Evolutionary conservation across 2,113 vertebrate genomes (phyloP).

Genomic region (Hippoglossus stenolepis): DNA sequence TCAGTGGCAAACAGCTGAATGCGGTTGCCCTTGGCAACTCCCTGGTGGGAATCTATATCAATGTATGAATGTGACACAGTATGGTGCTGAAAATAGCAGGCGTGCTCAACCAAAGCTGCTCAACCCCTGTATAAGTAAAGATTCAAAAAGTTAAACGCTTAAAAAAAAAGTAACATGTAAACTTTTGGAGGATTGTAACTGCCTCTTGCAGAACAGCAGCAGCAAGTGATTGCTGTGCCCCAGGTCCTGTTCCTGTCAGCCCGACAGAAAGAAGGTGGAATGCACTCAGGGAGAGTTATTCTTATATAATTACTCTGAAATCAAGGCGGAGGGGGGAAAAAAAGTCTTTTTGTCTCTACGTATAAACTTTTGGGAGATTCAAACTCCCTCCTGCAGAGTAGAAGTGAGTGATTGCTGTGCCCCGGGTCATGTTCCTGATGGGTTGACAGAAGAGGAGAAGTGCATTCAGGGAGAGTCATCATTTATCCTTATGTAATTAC

Average conservation of each 20-base stretch:
- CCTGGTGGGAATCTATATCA: slow-evolving; percentile 47
- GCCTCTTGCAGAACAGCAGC: slow-evolving; percentile 30
- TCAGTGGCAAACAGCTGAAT: slow-evolving; percentile 17
- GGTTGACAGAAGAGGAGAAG: slow-evolving; percentile 51
- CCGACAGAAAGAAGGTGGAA: slow-evolving; percentile 30
- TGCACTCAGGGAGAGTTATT: slow-evolving; percentile 55
- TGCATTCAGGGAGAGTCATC: slow-evolving; percentile 69
- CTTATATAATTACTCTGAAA: slow-evolving; percentile 65
- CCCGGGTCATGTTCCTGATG: slow-evolving; percentile 62
- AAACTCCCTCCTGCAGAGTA: slow-evolving; percentile 45
- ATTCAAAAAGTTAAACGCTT: slow-evolving; percentile 33
- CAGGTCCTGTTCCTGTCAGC: slow-evolving; percentile 48
- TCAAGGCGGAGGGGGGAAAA: slow-evolving; percentile 35
- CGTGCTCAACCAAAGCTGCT: slow-evolving; percentile 19
- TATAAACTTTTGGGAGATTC: slow-evolving; percentile 59
- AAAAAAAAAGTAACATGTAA: slow-evolving; percentile 7
- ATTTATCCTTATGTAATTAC: slow-evolving; percentile 77
- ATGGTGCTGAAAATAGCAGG: slow-evolving; percentile 29
- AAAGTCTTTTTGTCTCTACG: slow-evolving; percentile 35
- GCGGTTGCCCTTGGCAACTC: slow-evolving; percentile 55
- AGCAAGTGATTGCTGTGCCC: slow-evolving; percentile 46
- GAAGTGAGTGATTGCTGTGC: slow-evolving; percentile 67
- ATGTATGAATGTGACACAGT: slow-evolving; percentile 43
- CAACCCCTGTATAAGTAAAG: slow-evolving; percentile 8
- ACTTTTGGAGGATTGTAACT: slow-evolving; percentile 39